Percentiles rank a stretch among this genome's conserved stretches.
Conservation (phyloP, 2,113 vertebrate genomes). For the Colistium nudipinnis region DNA sequence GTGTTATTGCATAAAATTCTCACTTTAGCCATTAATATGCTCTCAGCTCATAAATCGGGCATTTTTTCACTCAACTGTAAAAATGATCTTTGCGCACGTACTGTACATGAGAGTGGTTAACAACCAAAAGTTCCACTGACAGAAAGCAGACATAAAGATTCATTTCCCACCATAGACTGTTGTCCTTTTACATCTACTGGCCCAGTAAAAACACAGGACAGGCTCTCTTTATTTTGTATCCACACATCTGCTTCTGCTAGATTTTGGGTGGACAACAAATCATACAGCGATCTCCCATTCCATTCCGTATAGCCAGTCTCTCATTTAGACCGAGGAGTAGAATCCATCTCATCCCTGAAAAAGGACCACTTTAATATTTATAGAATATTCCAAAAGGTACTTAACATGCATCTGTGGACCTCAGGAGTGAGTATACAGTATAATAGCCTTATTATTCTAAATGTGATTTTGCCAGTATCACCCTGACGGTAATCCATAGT, state of each 20-base stretch:
- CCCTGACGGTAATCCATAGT: background rate
- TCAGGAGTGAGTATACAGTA: background rate
- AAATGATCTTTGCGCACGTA: background rate
- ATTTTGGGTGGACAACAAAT: slow-evolving; percentile 27
- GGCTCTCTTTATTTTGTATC: slow-evolving; percentile 2
- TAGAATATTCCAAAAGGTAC: slow-evolving; percentile 10
- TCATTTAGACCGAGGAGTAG: background rate
- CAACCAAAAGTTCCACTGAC: background rate
- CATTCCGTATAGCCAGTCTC: background rate
- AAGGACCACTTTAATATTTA: background rate
- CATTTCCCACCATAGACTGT: background rate
- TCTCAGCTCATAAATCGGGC: background rate
- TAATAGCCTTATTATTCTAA: background rate
- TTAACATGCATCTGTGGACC: slow-evolving; percentile 2
- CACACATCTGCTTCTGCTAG: slow-evolving; percentile 20
- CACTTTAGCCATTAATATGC: background rate
- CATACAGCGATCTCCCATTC: slow-evolving; percentile 27
- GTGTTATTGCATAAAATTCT: background rate
- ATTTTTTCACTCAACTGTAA: background rate
- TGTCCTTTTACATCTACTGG: slow-evolving; percentile 10
- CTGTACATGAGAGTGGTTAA: background rate
- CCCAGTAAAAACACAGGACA: slow-evolving; percentile 12
- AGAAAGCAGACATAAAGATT: slow-evolving; percentile 10
- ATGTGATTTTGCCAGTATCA: background rate
- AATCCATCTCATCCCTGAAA: slow-evolving; percentile 7